These are phyloP conservation scores for Gobiocypris rarus DNA, from an alignment of 2,113 vertebrate genomes.

Conservation along the genomic window DNA sequence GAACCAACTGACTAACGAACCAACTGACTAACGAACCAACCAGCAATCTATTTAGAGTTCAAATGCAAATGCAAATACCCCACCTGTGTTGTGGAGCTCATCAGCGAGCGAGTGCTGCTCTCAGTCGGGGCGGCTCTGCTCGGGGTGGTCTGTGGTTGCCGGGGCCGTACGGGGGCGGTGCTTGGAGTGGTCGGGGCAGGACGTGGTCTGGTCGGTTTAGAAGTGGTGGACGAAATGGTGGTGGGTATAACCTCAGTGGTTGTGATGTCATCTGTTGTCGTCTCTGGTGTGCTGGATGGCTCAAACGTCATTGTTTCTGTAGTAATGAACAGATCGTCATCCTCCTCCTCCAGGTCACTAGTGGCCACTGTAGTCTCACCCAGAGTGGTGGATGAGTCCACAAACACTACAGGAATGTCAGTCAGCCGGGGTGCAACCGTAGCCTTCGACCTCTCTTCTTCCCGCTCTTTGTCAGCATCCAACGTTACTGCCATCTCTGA, in stretches of 20 bases:
- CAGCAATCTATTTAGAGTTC: too few species aligned
- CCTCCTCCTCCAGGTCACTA: conserved; percentile 67
- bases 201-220: conserved; percentile 37
- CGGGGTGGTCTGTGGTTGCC: conserved; percentile 64
- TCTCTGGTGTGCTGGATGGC: conserved; percentile 52
- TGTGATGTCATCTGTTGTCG: conserved; percentile 62
- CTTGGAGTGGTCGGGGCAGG: conserved; percentile 39
- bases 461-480: conserved; percentile 59
- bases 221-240: conserved; percentile 47
- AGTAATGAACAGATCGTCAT: conserved; percentile 73
- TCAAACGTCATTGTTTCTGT: conserved; percentile 60
- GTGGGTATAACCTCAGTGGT: conserved; percentile 50
- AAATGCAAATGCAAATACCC: too few species aligned
- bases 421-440: conserved; percentile 66
- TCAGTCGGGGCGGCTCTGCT: conserved; percentile 64
- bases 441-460: conserved; percentile 64
- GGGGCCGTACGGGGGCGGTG: conserved; percentile 62
- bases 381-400: conserved; percentile 49
- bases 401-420: conserved; percentile 63
- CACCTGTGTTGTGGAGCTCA: conserved; percentile 69
- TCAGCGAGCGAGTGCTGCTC: conserved; percentile 61
- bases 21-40: too few species aligned
- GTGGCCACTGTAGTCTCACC: conserved; percentile 59
- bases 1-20: too few species aligned
- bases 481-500: conserved; percentile 52